Evolutionary conservation across 2,888 invertebrate genomes (phyloP).

Genomic region (Hydrotaea cyrtoneurina): DNA sequence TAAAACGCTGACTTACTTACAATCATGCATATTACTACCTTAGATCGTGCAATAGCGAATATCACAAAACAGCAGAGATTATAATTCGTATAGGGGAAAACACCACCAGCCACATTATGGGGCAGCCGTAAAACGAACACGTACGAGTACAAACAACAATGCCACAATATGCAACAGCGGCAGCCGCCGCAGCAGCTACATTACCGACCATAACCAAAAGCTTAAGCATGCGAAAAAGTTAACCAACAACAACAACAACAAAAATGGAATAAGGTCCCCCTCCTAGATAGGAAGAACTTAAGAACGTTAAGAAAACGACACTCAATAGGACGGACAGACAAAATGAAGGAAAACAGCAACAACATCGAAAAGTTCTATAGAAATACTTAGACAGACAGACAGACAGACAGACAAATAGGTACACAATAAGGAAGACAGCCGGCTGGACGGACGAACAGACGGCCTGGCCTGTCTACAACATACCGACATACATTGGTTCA

Average conservation of each 20-base stretch:
- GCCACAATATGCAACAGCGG: slow-evolving; percentile 57
- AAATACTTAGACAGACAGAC: not conserved
- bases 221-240: slow-evolving; percentile 64
- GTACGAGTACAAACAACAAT: slow-evolving; percentile 55
- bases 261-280: slow-evolving; percentile 33
- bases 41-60: slow-evolving; percentile 37
- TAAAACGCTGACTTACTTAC: not conserved
- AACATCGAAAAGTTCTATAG: not conserved
- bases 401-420: slow-evolving; percentile 3
- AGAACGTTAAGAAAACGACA: slow-evolving; percentile 31
- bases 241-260: slow-evolving; percentile 32
- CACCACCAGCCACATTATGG: not conserved
- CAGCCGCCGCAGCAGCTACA: slow-evolving; percentile 44
- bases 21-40: not conserved
- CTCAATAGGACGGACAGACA: slow-evolving; percentile 53
- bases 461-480: not conserved
- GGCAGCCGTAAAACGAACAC: slow-evolving; percentile 66
- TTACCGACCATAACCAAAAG: slow-evolving; percentile 49
- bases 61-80: slow-evolving; percentile 63
- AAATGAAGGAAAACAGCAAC: not conserved
- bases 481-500: not conserved
- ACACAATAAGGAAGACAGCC: slow-evolving; percentile 3
- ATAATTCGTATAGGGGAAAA: slow-evolving; percentile 50
- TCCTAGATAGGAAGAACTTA: slow-evolving; percentile 38
- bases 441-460: slow-evolving; percentile 28